These are phyloP conservation scores for Drosophila tristis DNA, from an alignment of 1,140 invertebrate species.

Conservation along the genomic window DNA sequence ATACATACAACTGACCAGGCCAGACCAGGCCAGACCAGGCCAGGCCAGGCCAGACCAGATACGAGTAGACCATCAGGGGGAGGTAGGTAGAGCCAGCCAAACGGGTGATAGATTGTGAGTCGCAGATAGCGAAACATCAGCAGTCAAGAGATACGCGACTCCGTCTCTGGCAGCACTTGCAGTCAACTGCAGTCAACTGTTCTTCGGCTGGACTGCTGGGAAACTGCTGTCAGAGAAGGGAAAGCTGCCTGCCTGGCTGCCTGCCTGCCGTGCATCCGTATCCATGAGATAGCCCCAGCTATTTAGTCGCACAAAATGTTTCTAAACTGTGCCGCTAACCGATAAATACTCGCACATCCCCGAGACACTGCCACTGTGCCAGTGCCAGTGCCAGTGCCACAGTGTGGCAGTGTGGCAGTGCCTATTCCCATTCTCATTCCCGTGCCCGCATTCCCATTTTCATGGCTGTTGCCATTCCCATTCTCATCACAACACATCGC, in stretches of 20 bases:
- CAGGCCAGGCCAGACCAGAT: constrained; percentile 18
- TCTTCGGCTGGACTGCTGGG: background rate
- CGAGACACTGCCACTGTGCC: background rate
- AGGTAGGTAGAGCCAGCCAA: background rate
- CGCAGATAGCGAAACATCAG: background rate
- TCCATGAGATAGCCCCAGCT: constrained; percentile 58
- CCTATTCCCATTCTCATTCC: constrained; percentile 24
- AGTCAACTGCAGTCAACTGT: too few relatives aligned
- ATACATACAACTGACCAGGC: constrained; percentile 21
- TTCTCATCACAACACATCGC: constrained; percentile 43
- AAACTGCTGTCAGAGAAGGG: constrained; percentile 28
- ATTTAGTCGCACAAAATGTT: constrained; percentile 72
- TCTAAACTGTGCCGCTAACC: constrained; percentile 67
- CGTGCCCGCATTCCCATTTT: constrained; percentile 8
- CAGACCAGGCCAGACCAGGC: constrained; percentile 8
- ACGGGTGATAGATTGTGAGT: too few relatives aligned
- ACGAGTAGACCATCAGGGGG: constrained; percentile 6
- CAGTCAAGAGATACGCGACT: constrained; percentile 16
- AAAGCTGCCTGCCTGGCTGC: constrained; percentile 20
- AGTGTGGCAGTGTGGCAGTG: background rate
- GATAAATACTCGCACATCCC: constrained; percentile 51
- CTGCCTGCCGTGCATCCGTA: constrained; percentile 52
- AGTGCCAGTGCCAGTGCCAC: constrained; percentile 7
- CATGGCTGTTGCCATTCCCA: constrained; percentile 26
- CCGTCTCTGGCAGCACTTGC: background rate